Base-by-base conservation (phyloP, 2,113 vertebrate genomes). In the Saguinus midas region DNA sequence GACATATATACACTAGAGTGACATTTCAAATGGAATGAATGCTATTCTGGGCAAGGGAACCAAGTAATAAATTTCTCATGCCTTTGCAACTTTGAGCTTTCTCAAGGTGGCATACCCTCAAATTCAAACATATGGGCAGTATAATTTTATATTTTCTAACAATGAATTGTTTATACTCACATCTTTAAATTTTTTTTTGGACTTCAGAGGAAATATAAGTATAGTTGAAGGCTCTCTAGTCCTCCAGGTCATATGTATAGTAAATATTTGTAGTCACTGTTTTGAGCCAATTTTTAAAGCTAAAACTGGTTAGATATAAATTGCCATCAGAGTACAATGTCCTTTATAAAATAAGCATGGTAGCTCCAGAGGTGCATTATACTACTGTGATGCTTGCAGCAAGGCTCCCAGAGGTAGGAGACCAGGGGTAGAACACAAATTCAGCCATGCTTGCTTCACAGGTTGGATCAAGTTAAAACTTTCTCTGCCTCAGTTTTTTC, bases 111-210 rank as follows among this genome's bases (percentile, higher is more conserved):
- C 1, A 4, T 84, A 95, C 70, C 80, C 95, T 97, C 83, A 91
- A 89, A 93, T 95, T 94, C 96, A 95, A 80, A 96, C 83, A 84
- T 91, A 89, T 84, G 83, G 66, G 75, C 27, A 91, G 43, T 86
- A 79, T 80, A 93, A 93, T 91, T 97, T 93, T 95, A 94, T 95
- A 82, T 95, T 90, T 27, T 96, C 52, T n/a, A 97, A 37, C 32
- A 97, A 40, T 96, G 18, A 52, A 55, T 92, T 96, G 97, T 78
- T 96, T 80, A 89, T 94, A 84, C 35, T 94, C 35, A 70, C 83
- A 2, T 81, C 17, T 96, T 90, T 91, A 76, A 90, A 82, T 68
- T 94, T 52, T 52, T 80, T 87, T 88, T 88, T 82, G 43, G 72
- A 29, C 94, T 93, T 95, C 17, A 81, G 12, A 88, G 86, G 68